A percentile compares a stretch with the other conserved stretches of the same genome.
phyloP scores from a whole-genome alignment of 2,888 invertebrate species.

The Xestoiulus laeticollis region DNA sequence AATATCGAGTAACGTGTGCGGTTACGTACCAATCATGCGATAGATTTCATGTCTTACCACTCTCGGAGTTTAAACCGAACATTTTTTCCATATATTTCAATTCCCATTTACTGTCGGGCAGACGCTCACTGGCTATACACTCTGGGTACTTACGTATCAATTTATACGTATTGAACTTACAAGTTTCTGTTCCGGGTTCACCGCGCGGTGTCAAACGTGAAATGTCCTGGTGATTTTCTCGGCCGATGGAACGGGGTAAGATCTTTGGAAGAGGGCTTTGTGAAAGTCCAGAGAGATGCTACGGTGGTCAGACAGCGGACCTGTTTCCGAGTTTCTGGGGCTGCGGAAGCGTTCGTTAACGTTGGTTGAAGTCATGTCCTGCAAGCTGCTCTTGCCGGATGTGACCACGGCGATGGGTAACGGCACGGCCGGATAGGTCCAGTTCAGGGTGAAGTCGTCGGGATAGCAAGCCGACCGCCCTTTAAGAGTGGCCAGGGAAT shows the following conservation, averaged over 20 bases:
- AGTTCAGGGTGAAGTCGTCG: constrained; percentile 53
- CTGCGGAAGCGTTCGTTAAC: constrained; percentile 42
- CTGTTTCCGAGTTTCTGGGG: constrained; percentile 35
- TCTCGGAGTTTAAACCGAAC: neutral
- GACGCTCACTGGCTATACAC: neutral
- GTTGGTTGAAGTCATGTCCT: constrained; percentile 51
- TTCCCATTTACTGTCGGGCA: neutral
- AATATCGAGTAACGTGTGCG: no score
- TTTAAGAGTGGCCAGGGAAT: neutral
- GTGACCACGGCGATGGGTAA: constrained; percentile 55
- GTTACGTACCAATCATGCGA: neutral
- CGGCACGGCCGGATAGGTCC: constrained; percentile 56
- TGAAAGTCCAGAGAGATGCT: constrained; percentile 50
- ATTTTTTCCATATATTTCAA: neutral
- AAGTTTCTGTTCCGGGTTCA: neutral
- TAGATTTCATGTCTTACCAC: no score
- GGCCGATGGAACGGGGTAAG: constrained; percentile 52
- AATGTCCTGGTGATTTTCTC: constrained; percentile 53
- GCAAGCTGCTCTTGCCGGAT: constrained; percentile 55
- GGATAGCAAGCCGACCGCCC: neutral
- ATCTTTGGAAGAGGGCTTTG: constrained; percentile 54
- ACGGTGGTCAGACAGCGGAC: constrained; percentile 40
- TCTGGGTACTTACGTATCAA: neutral
- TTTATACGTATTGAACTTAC: no score
- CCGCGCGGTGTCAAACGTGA: constrained; percentile 44